Conservation (phyloP, 2,113 vertebrate species). For the Serilophus lunatus region DNA sequence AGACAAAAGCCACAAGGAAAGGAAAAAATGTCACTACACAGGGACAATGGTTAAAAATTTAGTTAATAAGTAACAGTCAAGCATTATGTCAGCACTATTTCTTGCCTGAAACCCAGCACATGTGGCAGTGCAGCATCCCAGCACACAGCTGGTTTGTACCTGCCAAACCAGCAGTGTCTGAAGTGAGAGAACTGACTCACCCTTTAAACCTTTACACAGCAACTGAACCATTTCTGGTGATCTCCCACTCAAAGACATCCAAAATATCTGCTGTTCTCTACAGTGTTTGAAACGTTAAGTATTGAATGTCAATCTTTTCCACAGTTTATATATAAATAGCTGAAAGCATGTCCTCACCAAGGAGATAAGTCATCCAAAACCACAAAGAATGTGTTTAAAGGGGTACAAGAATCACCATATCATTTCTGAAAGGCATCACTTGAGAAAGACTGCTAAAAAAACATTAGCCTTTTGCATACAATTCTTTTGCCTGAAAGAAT, state of each 20-base stretch:
- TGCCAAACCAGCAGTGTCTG: background rate
- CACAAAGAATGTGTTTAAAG: background rate
- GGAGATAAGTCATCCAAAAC: background rate
- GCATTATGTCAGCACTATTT: background rate
- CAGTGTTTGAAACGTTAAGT: background rate
- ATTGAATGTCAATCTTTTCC: background rate
- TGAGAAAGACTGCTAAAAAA: background rate
- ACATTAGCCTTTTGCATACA: background rate
- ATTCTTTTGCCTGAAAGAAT: background rate
- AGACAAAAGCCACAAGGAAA: background rate
- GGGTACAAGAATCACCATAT: background rate
- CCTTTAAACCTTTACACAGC: background rate
- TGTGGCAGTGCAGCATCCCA: background rate
- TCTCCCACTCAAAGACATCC: background rate
- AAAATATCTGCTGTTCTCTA: constrained; percentile 4
- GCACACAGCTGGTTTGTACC: background rate
- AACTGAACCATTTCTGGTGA: background rate
- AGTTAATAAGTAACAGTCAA: background rate
- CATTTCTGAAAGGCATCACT: background rate
- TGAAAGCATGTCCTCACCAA: background rate
- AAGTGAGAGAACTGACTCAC: background rate
- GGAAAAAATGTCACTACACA: background rate
- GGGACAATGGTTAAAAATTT: background rate
- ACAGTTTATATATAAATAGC: constrained; percentile 4
- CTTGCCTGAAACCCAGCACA: background rate